Base-by-base conservation (phyloP, 2,888 invertebrate species). In the Scelioninae gen. 2 region DNA sequence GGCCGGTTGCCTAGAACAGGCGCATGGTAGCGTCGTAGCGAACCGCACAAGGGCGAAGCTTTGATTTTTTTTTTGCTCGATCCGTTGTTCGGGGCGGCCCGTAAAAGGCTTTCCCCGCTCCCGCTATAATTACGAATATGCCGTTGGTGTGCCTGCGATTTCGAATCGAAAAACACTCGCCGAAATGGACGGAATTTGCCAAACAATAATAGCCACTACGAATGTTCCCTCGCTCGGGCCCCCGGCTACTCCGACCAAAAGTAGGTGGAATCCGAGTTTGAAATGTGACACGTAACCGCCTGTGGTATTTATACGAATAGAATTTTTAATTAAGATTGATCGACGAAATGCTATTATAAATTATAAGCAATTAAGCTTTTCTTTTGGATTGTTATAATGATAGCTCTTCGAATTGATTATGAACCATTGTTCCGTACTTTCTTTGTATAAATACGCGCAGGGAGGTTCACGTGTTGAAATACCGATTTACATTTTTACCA, bases 41-140 rank as follows among this genome's bases (percentile, higher is more conserved):
- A 48, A 61, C 31, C 35, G 35, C 50, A 58, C 70, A 67, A 69
- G 28, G 48, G 64, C 57, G 61, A 55, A 43, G 71, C 72, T 78
- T 72, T 67, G 48, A 52, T 74, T 73, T 64, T 71, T 74, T 73
- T 75, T 74, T n/a, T n/a, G 77, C 52, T 70, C 61, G 74, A 63
- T 65, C 61, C 57, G 77, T 69, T 69, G 73, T 73, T 72, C 60
- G 76, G 73, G 60, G 74, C 75, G 74, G 73, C 74, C 65, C 77
- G 78, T 81, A 83, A 83, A 84, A 83, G 83, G 84, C 84, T 82
- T 83, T 83, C 79, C 78, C 78, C 76, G 77, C 79, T 80, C 74
- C 73, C 73, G 58, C 71, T 72, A 81, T 82, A 84, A 84, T 84
- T 84, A 82, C 81, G 74, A 77, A 78, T 79, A 78, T 77, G 78